phyloP scores from a whole-genome alignment of 2,113 vertebrate genomes.

The Solea solea region DNA sequence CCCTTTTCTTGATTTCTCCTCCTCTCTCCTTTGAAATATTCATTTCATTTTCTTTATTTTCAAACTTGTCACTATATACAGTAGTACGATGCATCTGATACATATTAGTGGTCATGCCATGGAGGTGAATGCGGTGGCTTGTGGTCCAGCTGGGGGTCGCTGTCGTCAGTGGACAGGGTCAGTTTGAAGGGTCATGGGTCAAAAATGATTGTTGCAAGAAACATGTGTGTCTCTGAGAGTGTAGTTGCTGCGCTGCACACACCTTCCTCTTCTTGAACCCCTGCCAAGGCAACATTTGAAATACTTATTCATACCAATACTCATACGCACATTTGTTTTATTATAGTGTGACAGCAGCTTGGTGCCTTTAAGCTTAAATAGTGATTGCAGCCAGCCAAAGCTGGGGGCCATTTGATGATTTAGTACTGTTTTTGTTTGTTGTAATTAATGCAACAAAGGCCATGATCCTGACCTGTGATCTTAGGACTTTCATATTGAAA shows the following conservation, averaged over 20 bases:
- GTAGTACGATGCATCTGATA: conserved; percentile 32
- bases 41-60: conserved; percentile 3
- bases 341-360: too few relatives aligned
- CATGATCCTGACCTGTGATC: not conserved
- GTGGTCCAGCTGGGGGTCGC: conserved; percentile 62
- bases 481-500: not conserved
- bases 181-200: conserved; percentile 60
- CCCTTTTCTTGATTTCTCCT: conserved; percentile 1
- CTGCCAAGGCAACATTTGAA: not conserved
- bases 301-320: not conserved
- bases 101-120: conserved; percentile 44
- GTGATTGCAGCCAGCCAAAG: too few relatives aligned
- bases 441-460: not conserved
- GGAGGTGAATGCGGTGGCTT: conserved; percentile 40
- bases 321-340: not conserved
- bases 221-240: conserved; percentile 24
- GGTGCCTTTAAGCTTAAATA: too few relatives aligned
- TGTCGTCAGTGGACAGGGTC: conserved; percentile 59
- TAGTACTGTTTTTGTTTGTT: too few relatives aligned
- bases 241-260: conserved; percentile 29
- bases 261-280: not conserved
- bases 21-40: conserved; percentile 17
- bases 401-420: too few relatives aligned
- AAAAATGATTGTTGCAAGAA: conserved; percentile 55
- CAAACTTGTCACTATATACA: not conserved